Evolutionary conservation across 2,888 invertebrate genomes (phyloP).

Genomic region (Boloria selene): DNA sequence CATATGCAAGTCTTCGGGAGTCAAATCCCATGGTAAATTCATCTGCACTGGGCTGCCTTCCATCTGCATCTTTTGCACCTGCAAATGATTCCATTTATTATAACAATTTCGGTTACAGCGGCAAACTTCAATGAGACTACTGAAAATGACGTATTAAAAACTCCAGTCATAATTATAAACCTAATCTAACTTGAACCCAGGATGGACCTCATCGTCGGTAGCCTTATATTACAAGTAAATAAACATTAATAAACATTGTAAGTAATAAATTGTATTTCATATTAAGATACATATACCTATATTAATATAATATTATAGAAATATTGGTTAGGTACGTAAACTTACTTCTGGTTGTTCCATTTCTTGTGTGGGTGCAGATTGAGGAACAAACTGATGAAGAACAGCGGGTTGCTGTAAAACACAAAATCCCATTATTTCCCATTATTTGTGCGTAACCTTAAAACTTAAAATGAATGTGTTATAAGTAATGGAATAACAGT

Average conservation of each 20-base stretch:
- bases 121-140: too few species aligned
- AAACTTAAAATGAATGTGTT: background rate
- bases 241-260: too few species aligned
- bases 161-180: too few species aligned
- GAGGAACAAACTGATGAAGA: slow-evolving; percentile 75
- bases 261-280: background rate
- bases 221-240: too few species aligned
- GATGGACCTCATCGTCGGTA: too few species aligned
- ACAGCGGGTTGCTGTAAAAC: slow-evolving; percentile 65
- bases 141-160: too few species aligned
- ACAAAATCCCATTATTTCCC: slow-evolving; percentile 3
- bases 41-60: slow-evolving; percentile 65
- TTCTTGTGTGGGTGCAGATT: slow-evolving; percentile 75
- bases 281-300: background rate
- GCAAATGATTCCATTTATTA: background rate
- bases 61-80: slow-evolving; percentile 68
- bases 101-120: too few species aligned
- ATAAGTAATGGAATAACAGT: too few species aligned
- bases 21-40: slow-evolving; percentile 73
- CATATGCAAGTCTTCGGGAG: slow-evolving; percentile 69
- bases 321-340: slow-evolving; percentile 21
- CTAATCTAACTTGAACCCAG: too few species aligned
- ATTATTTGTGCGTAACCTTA: background rate
- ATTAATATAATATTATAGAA: background rate
- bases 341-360: slow-evolving; percentile 74